Percentiles rank a stretch among this genome's conserved stretches.
Conservation (phyloP, 2,888 invertebrate genomes). For the Calliphora vomitoria region DNA sequence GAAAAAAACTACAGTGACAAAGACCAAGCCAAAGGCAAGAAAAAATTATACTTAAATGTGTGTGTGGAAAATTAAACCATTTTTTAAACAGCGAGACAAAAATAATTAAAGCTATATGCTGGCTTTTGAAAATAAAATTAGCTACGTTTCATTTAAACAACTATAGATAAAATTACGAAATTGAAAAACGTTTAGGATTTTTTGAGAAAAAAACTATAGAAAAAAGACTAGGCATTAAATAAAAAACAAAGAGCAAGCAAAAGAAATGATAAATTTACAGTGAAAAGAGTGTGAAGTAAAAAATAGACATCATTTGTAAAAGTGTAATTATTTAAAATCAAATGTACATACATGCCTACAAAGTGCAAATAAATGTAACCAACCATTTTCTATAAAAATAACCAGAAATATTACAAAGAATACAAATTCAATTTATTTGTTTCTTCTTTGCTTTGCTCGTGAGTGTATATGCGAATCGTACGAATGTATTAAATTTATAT, state of each 20-base stretch:
- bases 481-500: conserved; percentile 66
- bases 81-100: conserved; percentile 46
- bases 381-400: conserved; percentile 57
- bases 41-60: conserved; percentile 50
- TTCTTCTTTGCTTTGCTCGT: conserved; percentile 35
- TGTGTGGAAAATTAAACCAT: conserved; percentile 67
- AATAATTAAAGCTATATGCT: conserved; percentile 43
- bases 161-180: conserved; percentile 8
- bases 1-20: conserved; percentile 46
- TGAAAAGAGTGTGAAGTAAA: conserved; percentile 33
- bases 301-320: conserved; percentile 28
- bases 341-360: conserved; percentile 24
- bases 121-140: not conserved
- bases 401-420: conserved; percentile 66
- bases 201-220: not conserved
- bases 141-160: conserved; percentile 34
- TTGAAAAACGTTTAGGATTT: conserved; percentile 25
- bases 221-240: conserved; percentile 13
- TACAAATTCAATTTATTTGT: conserved; percentile 46
- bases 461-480: conserved; percentile 55
- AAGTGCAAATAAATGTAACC: conserved; percentile 52
- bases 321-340: conserved; percentile 32
- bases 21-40: conserved; percentile 62
- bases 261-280: conserved; percentile 52
- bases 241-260: conserved; percentile 16